These are phyloP conservation scores for Euproctis similis DNA, from an alignment of 2,888 invertebrate genomes.

Conservation along the genomic window DNA sequence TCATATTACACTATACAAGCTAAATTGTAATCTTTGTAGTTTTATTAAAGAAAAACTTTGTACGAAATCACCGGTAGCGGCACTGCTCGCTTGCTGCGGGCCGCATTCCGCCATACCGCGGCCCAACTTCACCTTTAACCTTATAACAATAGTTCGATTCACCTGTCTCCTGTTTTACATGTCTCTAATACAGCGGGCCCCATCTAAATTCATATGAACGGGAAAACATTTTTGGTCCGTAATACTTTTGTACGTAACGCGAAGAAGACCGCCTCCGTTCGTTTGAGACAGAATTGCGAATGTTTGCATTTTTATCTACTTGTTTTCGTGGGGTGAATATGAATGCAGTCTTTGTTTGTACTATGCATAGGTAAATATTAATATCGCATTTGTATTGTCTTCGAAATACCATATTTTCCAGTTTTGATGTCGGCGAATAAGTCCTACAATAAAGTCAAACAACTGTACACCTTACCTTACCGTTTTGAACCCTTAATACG, in stretches of 20 bases:
- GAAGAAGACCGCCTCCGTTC: conserved; percentile 43
- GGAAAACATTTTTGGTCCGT: conserved; percentile 64
- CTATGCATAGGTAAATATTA: conserved; percentile 60
- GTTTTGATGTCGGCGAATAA: conserved; percentile 25
- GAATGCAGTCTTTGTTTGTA: conserved; percentile 64
- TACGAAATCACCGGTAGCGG: conserved; percentile 33
- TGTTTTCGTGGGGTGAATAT: conserved; percentile 71
- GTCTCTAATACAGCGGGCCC: conserved; percentile 58
- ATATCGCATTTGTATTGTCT: conserved; percentile 49
- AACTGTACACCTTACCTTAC: conserved; percentile 10
- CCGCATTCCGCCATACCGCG: conserved; percentile 26
- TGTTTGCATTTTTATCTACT: conserved; percentile 73
- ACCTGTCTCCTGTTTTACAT: conserved; percentile 57
- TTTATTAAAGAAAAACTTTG: conserved; percentile 24
- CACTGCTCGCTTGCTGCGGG: conserved; percentile 34
- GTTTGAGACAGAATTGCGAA: conserved; percentile 68
- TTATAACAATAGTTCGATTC: conserved; percentile 52
- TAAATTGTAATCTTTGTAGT: too few relatives aligned
- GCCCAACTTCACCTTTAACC: conserved; percentile 36
- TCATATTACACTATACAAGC: too few relatives aligned
- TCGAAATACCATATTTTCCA: conserved; percentile 35
- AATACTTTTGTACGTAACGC: conserved; percentile 46
- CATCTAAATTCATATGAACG: conserved; percentile 71
- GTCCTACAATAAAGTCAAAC: conserved; percentile 13
- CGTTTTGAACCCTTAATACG: conserved; percentile 11